A percentile compares a stretch with the other conserved stretches of the same genome.
Evolutionary conservation across 2,797 vertebrate species (phyloP).

Genomic region (Micromesistius poutassou): DNA sequence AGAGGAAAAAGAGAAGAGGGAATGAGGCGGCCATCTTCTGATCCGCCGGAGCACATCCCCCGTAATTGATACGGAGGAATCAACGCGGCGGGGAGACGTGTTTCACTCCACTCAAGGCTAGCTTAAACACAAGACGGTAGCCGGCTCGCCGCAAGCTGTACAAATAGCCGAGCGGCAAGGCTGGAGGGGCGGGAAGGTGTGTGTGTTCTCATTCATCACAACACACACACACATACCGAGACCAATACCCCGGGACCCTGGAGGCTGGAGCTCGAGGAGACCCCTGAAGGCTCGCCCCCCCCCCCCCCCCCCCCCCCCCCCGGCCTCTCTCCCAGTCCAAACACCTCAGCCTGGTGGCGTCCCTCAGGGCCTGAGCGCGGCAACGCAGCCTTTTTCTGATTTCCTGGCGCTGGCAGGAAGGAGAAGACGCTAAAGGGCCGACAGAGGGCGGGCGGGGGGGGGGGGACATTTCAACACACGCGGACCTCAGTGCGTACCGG

Average conservation of each 20-base stretch:
- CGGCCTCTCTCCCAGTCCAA: conserved; percentile 3
- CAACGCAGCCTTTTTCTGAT: conserved; percentile 7
- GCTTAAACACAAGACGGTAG: neutral
- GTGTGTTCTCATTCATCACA: neutral
- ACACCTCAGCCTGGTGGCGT: neutral
- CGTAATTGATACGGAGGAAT: conserved; percentile 23
- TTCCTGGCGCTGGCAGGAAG: conserved; percentile 33
- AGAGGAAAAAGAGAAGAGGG: neutral
- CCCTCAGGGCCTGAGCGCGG: too few relatives aligned
- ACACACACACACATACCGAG: neutral
- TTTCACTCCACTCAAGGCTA: conserved; percentile 8
- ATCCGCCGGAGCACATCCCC: conserved; percentile 6
- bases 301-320: too few relatives aligned
- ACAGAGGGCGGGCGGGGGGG: too few relatives aligned
- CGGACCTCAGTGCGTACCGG: conserved; percentile 21
- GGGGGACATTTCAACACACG: conserved; percentile 24
- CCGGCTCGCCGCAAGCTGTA: neutral
- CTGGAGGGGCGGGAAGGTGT: neutral
- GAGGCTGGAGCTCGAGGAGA: neutral
- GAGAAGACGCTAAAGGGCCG: conserved; percentile 19
- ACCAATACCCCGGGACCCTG: neutral
- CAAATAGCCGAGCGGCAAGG: neutral
- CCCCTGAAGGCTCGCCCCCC: neutral
- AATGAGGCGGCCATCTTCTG: conserved; percentile 14
- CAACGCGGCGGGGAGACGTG: conserved; percentile 1